These are phyloP conservation scores for Rhopalosiphum nymphaeae DNA, from an alignment of 2,888 invertebrate species.

Conservation along the genomic window DNA sequence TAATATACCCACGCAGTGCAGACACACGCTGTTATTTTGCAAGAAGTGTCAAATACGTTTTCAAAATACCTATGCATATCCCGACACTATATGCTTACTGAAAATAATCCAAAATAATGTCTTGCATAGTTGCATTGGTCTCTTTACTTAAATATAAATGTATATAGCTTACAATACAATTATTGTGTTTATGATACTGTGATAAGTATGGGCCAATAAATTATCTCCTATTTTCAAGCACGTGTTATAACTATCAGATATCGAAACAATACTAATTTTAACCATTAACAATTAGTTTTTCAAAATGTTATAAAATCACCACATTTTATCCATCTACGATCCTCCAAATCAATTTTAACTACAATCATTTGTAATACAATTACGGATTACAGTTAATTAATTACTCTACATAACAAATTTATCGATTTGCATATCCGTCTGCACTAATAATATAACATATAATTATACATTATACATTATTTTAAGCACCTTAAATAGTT, in stretches of 20 bases:
- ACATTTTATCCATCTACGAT: neutral
- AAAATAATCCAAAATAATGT: neutral
- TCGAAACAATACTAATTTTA: neutral
- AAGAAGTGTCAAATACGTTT: neutral
- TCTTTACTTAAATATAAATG: neutral
- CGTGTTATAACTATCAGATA: neutral
- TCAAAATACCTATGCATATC: neutral
- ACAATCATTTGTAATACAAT: neutral
- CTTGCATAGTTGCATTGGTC: neutral
- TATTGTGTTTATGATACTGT: neutral
- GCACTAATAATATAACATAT: neutral
- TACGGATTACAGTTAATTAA: neutral
- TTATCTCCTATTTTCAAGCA: neutral
- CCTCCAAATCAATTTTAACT: neutral
- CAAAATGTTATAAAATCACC: neutral
- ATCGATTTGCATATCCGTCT: no score
- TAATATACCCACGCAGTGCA: neutral
- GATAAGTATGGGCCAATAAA: neutral
- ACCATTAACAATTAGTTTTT: neutral
- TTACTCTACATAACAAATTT: neutral
- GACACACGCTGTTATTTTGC: neutral
- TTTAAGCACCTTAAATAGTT: neutral
- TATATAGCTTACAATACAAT: neutral
- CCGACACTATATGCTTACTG: neutral
- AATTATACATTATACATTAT: neutral